These are phyloP conservation scores for Procambarus virginalis DNA, from an alignment of 1,140 invertebrate species.

Conservation along the genomic window DNA sequence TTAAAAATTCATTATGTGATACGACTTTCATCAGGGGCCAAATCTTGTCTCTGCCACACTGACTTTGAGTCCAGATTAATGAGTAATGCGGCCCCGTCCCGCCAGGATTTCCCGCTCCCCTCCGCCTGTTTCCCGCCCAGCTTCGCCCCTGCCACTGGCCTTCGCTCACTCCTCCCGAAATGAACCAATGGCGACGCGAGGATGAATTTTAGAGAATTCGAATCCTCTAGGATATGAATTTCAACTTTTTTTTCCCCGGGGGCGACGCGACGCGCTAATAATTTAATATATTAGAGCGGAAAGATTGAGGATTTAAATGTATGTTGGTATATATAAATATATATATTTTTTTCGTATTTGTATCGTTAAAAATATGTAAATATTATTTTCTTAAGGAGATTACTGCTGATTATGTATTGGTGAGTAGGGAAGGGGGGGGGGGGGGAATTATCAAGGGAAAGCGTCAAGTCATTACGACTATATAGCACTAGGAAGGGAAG, in stretches of 20 bases:
- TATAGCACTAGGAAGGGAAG: no score
- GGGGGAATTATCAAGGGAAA: no score
- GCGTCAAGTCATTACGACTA: no score
- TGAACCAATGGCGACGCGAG: background rate
- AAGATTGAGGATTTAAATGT: background rate
- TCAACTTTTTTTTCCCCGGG: background rate
- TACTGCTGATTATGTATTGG: no score
- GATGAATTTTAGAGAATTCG: constrained; percentile 16
- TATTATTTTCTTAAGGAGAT: no score
- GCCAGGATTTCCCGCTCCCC: background rate
- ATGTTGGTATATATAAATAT: background rate
- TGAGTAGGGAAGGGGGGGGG: no score
- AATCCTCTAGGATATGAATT: constrained; percentile 11
- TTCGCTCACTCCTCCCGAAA: background rate
- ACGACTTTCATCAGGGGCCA: constrained; percentile 47
- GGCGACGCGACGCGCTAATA: background rate
- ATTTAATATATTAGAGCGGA: constrained; percentile 6
- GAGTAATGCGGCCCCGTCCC: constrained; percentile 1
- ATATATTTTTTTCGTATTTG: no score
- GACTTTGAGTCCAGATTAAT: constrained; percentile 50
- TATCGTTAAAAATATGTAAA: no score
- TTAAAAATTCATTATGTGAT: constrained; percentile 52
- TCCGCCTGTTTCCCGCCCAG: background rate
- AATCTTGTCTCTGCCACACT: constrained; percentile 50
- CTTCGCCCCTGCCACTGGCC: background rate